A percentile compares a stretch with the other conserved stretches of the same genome.
Evolutionary conservation across 2,797 vertebrate genomes (phyloP).

Genomic region (Characodon lateralis): DNA sequence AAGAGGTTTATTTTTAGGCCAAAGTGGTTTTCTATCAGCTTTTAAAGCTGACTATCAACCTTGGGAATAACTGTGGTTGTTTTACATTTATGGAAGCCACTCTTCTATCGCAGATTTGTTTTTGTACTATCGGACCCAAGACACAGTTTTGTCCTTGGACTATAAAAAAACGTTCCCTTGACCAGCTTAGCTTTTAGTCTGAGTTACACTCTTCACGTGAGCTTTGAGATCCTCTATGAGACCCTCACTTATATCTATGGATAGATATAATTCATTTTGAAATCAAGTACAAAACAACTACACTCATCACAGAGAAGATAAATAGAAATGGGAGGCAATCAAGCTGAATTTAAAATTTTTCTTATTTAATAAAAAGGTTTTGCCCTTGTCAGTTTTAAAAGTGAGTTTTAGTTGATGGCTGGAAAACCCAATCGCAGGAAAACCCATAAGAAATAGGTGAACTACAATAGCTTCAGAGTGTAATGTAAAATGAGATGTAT

Average conservation of each 20-base stretch:
- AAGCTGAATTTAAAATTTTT: background rate
- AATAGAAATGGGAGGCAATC: background rate
- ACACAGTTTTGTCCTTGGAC: background rate
- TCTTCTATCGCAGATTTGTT: background rate
- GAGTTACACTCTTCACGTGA: background rate
- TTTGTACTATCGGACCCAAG: background rate
- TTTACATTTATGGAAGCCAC: background rate
- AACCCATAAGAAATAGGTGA: background rate
- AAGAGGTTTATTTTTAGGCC: background rate
- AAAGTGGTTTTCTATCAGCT: background rate
- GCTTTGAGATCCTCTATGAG: background rate
- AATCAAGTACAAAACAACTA: background rate
- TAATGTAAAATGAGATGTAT: slow-evolving; percentile 46
- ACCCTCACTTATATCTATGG: no score
- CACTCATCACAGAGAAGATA: background rate
- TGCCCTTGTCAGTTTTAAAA: background rate
- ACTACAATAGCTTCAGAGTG: background rate
- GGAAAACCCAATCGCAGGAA: background rate
- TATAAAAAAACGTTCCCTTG: no score
- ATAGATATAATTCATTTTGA: background rate
- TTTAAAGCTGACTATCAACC: background rate
- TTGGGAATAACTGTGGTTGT: background rate
- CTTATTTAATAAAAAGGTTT: background rate
- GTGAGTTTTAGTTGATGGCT: background rate
- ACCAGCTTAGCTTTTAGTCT: background rate